These are phyloP conservation scores for Asteroscopus sphinx DNA, from an alignment of 2,888 invertebrate species.

Conservation along the genomic window DNA sequence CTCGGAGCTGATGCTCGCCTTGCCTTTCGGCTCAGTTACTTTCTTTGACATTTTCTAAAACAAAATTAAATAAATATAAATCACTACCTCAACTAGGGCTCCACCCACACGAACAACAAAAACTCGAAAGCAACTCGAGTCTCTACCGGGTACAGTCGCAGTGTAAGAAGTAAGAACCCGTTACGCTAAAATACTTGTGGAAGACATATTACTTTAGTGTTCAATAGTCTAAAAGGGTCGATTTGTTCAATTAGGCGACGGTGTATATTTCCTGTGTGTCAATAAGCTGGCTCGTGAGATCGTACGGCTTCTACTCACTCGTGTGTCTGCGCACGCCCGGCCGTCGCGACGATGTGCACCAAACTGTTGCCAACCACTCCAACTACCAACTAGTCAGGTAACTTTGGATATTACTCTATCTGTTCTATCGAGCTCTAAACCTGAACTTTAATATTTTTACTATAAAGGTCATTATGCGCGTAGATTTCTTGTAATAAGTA, in stretches of 20 bases:
- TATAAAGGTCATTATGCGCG: slow-evolving; percentile 46
- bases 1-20: slow-evolving; percentile 47
- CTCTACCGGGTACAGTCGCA: slow-evolving; percentile 18
- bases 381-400: slow-evolving; percentile 45
- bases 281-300: slow-evolving; percentile 56
- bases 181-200: slow-evolving; percentile 19
- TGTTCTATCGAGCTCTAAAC: slow-evolving; percentile 18
- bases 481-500: slow-evolving; percentile 7
- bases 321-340: slow-evolving; percentile 37
- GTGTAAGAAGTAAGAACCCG: slow-evolving; percentile 39
- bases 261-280: slow-evolving; percentile 63
- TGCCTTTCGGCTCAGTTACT: slow-evolving; percentile 35
- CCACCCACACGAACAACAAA: slow-evolving; percentile 26
- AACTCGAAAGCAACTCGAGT: slow-evolving; percentile 33
- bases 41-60: slow-evolving; percentile 73
- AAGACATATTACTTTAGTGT: slow-evolving; percentile 18
- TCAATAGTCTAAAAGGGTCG: slow-evolving; percentile 41
- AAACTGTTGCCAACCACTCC: slow-evolving; percentile 44
- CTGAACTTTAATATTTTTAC: slow-evolving; percentile 29
- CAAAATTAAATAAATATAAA: slow-evolving; percentile 26
- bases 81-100: slow-evolving; percentile 1
- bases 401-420: slow-evolving; percentile 27
- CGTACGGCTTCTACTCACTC: slow-evolving; percentile 68
- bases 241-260: slow-evolving; percentile 52
- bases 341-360: slow-evolving; percentile 38